Evolutionary conservation across 2,797 vertebrate genomes (phyloP), one percentile per base, ranked within the genome.

Genomic region (Thalassophryne amazonica): DNA sequence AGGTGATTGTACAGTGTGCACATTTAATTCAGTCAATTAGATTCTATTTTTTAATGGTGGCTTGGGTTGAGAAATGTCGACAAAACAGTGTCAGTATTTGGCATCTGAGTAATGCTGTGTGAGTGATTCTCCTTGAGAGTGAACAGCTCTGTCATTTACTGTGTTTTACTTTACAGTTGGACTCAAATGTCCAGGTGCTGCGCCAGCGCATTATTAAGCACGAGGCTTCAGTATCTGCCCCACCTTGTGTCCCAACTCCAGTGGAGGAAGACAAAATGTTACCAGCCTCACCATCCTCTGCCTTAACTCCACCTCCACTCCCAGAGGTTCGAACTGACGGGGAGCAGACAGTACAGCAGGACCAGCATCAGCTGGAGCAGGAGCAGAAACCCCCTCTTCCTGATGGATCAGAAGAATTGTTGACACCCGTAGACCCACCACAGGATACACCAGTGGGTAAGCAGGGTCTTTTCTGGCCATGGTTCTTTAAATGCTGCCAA

Each of bases 121-220:
- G 11, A n/a, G 15, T 14, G 6, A 2, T 34, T 53, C 42, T 22
- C 36, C 7, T 7, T 30, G 7, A 18, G 3, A 32, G 33, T 36
- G 28, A 18, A 59, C 18, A 15, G 10, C 18, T 33, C 3, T 24
- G 46, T 33, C 0, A 37, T 38, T 28, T 13, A 4, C 15, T 18
- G 17, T 48, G 2, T 56, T 20, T 50, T 55, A 4, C 1, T 49
- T 57, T 69, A 32, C 74, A 96, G 94, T 72, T 96, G 68, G 94
- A 96, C 64, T 93, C 93, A 31, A 92, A 87, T 6, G 91, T 95
- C 41, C 89, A 91, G 31, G 22, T 89, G 31, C 78, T 95, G 25
- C 88, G 94, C 4, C 91, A 89, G 58, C 87, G 77, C n/a, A n/a
- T n/a, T 5, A 89, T 92, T 2, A 89, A 94, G 69, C 87, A 80